These are phyloP conservation scores for Terrapene triunguis DNA, from an alignment of 2,113 vertebrate species.

Conservation along the genomic window DNA sequence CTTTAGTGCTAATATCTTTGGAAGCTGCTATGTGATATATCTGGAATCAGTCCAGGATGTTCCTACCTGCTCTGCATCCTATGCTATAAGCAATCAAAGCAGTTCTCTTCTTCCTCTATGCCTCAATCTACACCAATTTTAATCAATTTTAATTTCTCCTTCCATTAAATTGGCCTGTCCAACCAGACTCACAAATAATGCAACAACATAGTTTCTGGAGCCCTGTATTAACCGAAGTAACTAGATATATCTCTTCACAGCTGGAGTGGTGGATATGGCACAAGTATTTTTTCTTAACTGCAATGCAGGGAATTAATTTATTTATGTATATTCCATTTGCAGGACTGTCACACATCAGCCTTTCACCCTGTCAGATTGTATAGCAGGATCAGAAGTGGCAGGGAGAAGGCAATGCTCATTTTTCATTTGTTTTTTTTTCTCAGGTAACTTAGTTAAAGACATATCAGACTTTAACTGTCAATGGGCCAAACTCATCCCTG, in stretches of 20 bases:
- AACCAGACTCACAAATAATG: neutral
- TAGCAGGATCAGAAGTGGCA: neutral
- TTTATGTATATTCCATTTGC: conserved; percentile 25
- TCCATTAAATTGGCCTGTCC: neutral
- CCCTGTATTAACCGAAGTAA: neutral
- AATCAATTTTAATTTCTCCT: neutral
- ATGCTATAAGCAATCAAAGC: conserved; percentile 42
- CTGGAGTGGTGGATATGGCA: neutral
- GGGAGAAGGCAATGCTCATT: neutral
- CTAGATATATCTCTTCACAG: neutral
- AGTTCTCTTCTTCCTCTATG: neutral
- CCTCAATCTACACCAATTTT: neutral
- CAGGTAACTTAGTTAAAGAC: neutral
- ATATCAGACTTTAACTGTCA: neutral
- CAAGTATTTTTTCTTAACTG: neutral
- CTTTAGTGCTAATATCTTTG: conserved; percentile 51
- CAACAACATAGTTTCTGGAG: neutral
- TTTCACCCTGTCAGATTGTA: neutral
- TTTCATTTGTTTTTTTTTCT: neutral
- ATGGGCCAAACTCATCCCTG: neutral
- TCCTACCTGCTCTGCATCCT: conserved; percentile 57
- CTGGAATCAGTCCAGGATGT: conserved; percentile 23
- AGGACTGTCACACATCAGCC: neutral
- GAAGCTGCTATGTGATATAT: neutral
- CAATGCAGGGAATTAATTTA: neutral